Evolutionary conservation across 2,113 vertebrate genomes (phyloP).

Genomic region (Pardalotus punctatus): DNA sequence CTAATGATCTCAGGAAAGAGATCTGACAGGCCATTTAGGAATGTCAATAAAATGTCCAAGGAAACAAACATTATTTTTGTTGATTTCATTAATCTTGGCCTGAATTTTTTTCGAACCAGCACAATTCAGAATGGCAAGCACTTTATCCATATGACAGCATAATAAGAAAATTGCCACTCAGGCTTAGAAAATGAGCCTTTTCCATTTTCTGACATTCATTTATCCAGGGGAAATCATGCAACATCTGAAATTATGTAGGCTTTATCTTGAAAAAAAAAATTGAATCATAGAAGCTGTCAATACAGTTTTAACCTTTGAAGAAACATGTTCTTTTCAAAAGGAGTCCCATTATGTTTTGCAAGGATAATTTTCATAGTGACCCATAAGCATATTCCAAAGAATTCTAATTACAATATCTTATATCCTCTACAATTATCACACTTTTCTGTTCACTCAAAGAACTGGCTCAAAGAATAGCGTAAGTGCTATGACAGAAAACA

Average conservation of each 20-base stretch:
- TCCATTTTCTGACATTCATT: constrained; percentile 68
- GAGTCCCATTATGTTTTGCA: constrained; percentile 21
- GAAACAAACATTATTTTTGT: constrained; percentile 67
- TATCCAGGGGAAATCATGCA: constrained; percentile 56
- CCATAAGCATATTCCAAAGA: constrained; percentile 12
- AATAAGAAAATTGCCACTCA: constrained; percentile 71
- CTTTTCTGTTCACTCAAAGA: constrained; percentile 3
- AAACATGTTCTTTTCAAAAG: constrained; percentile 52
- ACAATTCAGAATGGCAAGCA: constrained; percentile 30
- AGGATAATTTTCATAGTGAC: background rate
- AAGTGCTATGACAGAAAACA: background rate
- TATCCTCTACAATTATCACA: constrained; percentile 5
- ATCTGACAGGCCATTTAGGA: constrained; percentile 47
- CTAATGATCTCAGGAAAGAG: constrained; percentile 16
- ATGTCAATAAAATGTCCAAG: constrained; percentile 51
- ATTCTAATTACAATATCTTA: background rate
- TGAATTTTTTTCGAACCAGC: constrained; percentile 34
- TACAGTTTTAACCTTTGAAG: constrained; percentile 51
- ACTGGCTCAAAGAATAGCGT: background rate
- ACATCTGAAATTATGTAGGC: constrained; percentile 55
- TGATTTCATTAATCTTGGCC: constrained; percentile 71
- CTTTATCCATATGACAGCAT: constrained; percentile 65
- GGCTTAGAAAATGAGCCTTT: constrained; percentile 64
- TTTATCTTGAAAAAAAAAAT: constrained; percentile 51
- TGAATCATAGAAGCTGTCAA: constrained; percentile 16